Evolutionary conservation across 2,113 vertebrate genomes (phyloP).

Genomic region (Phocoena phocoena): DNA sequence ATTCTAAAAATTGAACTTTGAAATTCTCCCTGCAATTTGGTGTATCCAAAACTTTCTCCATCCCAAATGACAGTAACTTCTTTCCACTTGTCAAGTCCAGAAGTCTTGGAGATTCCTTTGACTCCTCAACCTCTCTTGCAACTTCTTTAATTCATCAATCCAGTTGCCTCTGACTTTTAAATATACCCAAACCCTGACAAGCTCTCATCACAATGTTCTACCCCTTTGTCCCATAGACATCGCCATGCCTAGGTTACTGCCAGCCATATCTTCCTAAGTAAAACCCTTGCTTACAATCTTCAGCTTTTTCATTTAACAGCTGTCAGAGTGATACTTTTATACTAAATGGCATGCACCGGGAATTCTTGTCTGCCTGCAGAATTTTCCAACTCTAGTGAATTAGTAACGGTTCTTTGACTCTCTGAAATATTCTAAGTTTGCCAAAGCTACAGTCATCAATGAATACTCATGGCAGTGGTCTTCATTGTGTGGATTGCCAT

Average conservation of each 20-base stretch:
- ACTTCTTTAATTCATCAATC: not conserved
- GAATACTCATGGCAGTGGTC: not conserved
- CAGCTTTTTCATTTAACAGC: not conserved
- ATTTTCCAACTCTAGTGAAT: not conserved
- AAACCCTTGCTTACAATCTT: not conserved
- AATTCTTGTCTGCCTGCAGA: not conserved
- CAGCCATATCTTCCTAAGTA: not conserved
- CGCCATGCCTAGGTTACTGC: no score
- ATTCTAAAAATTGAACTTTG: not conserved
- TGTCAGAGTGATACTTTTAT: not conserved
- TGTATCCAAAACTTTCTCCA: fast-evolving
- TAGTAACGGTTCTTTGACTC: not conserved
- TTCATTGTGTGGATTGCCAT: not conserved
- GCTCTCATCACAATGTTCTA: not conserved
- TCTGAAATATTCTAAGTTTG: not conserved
- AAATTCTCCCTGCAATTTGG: not conserved
- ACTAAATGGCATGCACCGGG: not conserved
- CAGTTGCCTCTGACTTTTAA: not conserved
- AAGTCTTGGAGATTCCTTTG: not conserved
- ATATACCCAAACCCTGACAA: not conserved
- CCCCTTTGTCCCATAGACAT: not conserved
- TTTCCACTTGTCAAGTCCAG: not conserved
- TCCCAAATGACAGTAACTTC: fast-evolving
- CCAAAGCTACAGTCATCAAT: not conserved
- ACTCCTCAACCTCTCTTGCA: not conserved